phyloP scores from a whole-genome alignment of 2,113 vertebrate genomes.

The Callipepla squamata region DNA sequence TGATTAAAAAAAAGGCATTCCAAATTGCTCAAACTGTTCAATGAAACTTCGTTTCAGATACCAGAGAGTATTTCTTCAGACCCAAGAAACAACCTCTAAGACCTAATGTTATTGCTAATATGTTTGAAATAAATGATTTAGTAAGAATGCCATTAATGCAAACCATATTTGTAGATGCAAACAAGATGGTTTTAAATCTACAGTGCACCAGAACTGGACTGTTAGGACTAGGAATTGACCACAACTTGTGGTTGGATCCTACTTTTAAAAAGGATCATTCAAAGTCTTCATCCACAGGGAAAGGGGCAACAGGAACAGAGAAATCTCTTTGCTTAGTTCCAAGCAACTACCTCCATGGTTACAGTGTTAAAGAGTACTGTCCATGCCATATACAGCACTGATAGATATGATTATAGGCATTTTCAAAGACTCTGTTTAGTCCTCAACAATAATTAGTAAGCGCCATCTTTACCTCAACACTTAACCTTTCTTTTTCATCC shows the following conservation, averaged over 20 bases:
- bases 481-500: neutral
- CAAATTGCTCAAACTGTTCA: neutral
- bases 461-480: neutral
- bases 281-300: neutral
- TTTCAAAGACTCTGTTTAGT: neutral
- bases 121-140: neutral
- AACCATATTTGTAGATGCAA: neutral
- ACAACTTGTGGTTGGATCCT: neutral
- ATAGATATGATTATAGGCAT: neutral
- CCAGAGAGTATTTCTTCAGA: slow-evolving; percentile 6
- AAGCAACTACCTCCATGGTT: neutral
- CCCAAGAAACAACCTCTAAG: neutral
- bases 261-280: neutral
- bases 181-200: neutral
- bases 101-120: slow-evolving; percentile 3
- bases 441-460: neutral
- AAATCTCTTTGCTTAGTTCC: neutral
- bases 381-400: neutral
- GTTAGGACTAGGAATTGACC: neutral
- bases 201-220: neutral
- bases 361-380: neutral
- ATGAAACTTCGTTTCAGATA: neutral
- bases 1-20: slow-evolving; percentile 54
- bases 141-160: neutral
- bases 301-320: neutral